phyloP scores from a whole-genome alignment of 2,113 vertebrate species.

The Cyanoderma ruficeps region DNA sequence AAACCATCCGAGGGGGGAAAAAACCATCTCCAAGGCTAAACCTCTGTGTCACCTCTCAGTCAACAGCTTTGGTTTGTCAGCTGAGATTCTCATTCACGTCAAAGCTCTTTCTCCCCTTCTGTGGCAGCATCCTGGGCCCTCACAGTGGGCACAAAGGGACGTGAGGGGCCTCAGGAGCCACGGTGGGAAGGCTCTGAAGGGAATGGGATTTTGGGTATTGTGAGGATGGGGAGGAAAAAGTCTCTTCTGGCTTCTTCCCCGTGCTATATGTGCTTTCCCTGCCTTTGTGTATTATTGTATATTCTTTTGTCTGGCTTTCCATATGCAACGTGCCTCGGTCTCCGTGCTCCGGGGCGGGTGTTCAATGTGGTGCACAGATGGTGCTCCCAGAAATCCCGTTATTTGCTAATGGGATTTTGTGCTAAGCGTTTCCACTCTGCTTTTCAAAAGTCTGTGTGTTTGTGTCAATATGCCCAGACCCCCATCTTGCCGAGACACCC shows the following conservation, averaged over 20 bases:
- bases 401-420: slow-evolving; percentile 66
- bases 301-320: slow-evolving; percentile 46
- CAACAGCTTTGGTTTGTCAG: background rate
- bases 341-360: background rate
- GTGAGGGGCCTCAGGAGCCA: background rate
- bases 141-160: background rate
- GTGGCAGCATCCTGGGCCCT: background rate
- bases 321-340: background rate
- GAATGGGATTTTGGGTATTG: background rate
- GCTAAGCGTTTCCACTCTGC: background rate
- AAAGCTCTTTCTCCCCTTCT: background rate
- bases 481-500: background rate
- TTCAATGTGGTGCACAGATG: slow-evolving; percentile 64
- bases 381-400: slow-evolving; percentile 49
- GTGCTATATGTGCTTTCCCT: background rate
- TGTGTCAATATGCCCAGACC: slow-evolving; percentile 20
- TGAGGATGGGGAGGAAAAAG: slow-evolving; percentile 3
- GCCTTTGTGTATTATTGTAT: slow-evolving; percentile 33
- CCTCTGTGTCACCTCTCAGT: background rate
- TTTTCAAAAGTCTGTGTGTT: background rate
- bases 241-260: background rate
- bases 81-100: background rate
- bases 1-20: background rate
- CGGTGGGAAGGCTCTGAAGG: background rate
- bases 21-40: background rate